Evolutionary conservation across 2,113 vertebrate genomes (phyloP).

Genomic region (Microcebus murinus): DNA sequence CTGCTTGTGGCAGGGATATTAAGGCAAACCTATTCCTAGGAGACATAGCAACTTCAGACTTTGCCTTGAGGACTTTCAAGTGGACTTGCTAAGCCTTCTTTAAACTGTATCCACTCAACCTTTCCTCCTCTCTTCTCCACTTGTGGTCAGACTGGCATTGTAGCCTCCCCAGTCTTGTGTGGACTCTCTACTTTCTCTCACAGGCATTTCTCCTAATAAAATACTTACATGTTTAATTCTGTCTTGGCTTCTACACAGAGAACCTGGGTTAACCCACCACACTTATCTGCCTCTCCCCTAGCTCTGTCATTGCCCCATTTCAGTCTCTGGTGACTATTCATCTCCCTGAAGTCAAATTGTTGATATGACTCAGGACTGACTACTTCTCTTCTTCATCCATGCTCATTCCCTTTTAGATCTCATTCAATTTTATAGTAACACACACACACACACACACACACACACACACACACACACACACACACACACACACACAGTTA

Average conservation of each 20-base stretch:
- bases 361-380: neutral
- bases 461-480: too few relatives aligned
- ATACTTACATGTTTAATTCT: neutral
- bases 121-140: neutral
- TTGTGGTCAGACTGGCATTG: neutral
- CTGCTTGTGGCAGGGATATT: neutral
- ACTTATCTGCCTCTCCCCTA: neutral
- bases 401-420: neutral
- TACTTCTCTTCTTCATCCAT: neutral
- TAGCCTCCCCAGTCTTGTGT: neutral
- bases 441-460: neutral
- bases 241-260: neutral
- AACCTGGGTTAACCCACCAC: neutral
- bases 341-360: neutral
- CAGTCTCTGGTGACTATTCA: neutral
- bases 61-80: neutral
- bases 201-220: neutral
- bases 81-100: neutral
- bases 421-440: neutral
- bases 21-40: neutral
- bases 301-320: neutral
- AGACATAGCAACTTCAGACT: neutral
- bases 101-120: neutral
- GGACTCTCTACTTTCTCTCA: neutral
- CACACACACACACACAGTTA: neutral